Conservation (phyloP, 2,113 vertebrate genomes). For the Phainopepla nitens region DNA sequence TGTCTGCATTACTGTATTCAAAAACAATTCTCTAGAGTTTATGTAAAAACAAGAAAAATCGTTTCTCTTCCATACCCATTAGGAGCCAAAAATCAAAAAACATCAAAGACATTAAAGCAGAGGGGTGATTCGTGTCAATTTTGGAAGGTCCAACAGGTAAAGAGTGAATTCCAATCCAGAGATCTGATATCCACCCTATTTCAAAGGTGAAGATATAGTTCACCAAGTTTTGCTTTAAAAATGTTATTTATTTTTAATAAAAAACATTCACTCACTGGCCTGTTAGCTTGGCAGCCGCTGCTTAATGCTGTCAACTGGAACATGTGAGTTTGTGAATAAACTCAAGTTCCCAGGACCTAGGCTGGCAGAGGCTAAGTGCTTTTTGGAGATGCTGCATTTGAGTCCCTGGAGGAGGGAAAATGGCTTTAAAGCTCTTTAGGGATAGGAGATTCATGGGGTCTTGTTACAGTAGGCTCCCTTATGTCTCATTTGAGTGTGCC, state of each 20-base stretch:
- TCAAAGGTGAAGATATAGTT: not conserved
- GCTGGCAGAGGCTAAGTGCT: conserved; percentile 57
- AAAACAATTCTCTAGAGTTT: not conserved
- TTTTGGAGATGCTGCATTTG: conserved; percentile 25
- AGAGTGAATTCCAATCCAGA: not conserved
- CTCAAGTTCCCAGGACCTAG: conserved; percentile 67
- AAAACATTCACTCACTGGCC: not conserved
- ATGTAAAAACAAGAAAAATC: not conserved
- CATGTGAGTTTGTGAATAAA: conserved; percentile 61
- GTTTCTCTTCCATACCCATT: not conserved
- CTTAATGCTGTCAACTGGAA: conserved; percentile 54
- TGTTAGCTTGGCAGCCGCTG: conserved; percentile 48
- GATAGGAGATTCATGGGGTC: not conserved
- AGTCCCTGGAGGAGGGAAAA: conserved; percentile 31
- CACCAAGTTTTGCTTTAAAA: not conserved
- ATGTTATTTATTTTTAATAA: conserved; percentile 23
- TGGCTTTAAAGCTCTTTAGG: conserved; percentile 8
- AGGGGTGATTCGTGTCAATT: not conserved
- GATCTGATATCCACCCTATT: not conserved
- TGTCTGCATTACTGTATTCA: not conserved
- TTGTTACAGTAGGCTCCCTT: not conserved
- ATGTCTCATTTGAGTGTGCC: not conserved
- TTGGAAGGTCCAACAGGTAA: not conserved
- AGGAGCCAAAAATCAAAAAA: not conserved
- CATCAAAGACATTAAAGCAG: not conserved